These are phyloP conservation scores for Onychomys torridus DNA, from an alignment of 2,797 vertebrate genomes.

Conservation along the genomic window DNA sequence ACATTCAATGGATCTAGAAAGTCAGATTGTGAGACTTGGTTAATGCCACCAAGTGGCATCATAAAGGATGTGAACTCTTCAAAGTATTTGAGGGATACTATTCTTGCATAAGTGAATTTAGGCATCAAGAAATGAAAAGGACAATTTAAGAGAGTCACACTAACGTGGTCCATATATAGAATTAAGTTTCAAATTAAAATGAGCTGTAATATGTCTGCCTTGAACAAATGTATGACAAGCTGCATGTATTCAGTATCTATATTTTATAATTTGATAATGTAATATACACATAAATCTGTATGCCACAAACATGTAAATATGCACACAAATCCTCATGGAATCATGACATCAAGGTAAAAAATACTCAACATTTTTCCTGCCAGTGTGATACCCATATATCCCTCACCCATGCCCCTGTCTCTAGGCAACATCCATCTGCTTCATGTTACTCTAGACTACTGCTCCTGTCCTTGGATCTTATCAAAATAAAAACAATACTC, in stretches of 20 bases:
- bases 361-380: neutral
- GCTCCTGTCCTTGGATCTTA: neutral
- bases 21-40: neutral
- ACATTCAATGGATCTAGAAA: neutral
- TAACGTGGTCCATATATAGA: neutral
- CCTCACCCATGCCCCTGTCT: neutral
- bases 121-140: neutral
- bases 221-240: neutral
- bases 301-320: neutral
- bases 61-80: neutral
- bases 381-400: neutral
- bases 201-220: neutral
- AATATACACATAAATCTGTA: neutral
- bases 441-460: neutral
- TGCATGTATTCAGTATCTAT: neutral
- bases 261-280: neutral
- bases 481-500: neutral
- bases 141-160: neutral
- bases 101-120: constrained; percentile 13
- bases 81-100: neutral
- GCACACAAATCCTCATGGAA: neutral
- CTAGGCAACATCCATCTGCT: neutral
- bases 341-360: neutral
- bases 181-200: neutral
- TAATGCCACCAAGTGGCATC: neutral